Conservation (phyloP, 2,888 invertebrate species). For the Lissonota sp. region DNA sequence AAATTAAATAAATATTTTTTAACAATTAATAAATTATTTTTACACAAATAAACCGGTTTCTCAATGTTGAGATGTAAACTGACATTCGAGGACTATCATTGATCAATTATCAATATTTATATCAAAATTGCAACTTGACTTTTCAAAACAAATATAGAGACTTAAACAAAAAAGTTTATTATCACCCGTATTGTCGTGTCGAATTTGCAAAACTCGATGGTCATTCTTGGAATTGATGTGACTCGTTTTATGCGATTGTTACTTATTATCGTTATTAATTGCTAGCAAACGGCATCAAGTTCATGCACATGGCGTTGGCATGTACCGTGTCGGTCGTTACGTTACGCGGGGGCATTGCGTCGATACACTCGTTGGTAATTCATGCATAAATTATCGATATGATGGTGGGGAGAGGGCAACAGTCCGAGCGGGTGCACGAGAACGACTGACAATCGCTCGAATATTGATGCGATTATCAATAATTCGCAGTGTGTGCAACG, state of each 20-base stretch:
- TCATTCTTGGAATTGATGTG: conserved; percentile 31
- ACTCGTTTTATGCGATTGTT: conserved; percentile 50
- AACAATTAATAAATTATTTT: too few species aligned
- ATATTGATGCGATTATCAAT: conserved; percentile 83
- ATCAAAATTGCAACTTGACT: too few species aligned
- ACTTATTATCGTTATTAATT: conserved; percentile 67
- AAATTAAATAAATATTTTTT: too few species aligned
- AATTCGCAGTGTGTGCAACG: conserved; percentile 72
- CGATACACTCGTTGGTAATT: conserved; percentile 77
- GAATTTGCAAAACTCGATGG: conserved; percentile 21
- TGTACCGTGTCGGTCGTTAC: conserved; percentile 25
- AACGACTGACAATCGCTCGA: conserved; percentile 78
- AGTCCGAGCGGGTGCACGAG: conserved; percentile 37
- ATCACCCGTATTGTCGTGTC: conserved; percentile 42
- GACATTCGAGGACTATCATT: too few species aligned
- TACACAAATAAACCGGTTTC: too few species aligned
- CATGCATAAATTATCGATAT: conserved; percentile 79
- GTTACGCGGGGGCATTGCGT: conserved; percentile 66
- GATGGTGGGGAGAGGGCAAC: conserved; percentile 13
- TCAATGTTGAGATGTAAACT: too few species aligned
- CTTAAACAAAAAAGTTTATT: conserved; percentile 43
- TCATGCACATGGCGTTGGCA: conserved; percentile 42
- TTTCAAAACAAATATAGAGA: neutral
- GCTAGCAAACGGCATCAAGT: conserved; percentile 61
- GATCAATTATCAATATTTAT: too few species aligned